Percentiles rank a stretch among this genome's conserved stretches.
phyloP scores from a whole-genome alignment of 2,113 vertebrate genomes.

The Grantiella picta region DNA sequence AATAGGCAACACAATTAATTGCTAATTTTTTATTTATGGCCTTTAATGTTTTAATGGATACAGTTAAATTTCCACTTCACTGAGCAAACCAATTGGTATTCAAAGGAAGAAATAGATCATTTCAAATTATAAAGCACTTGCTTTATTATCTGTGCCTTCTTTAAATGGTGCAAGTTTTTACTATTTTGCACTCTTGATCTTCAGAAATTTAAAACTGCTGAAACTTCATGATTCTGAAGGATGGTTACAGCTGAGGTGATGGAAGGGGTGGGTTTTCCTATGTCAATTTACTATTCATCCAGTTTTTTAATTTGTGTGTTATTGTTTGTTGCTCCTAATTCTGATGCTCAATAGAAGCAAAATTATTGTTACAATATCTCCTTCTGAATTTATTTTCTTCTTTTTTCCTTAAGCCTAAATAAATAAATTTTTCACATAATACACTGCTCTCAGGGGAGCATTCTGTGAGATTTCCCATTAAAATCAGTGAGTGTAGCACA shows the following conservation, averaged over 20 bases:
- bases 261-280: neutral
- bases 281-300: neutral
- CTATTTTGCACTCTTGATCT: neutral
- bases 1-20: slow-evolving; percentile 64
- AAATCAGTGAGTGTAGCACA: neutral
- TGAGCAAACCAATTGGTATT: slow-evolving; percentile 26
- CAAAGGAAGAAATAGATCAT: slow-evolving; percentile 64
- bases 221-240: neutral
- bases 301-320: neutral
- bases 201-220: neutral
- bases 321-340: neutral
- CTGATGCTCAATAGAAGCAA: neutral
- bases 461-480: neutral
- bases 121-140: slow-evolving; percentile 68
- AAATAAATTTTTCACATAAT: neutral
- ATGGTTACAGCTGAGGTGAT: neutral
- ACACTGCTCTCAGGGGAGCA: neutral
- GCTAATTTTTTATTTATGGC: slow-evolving; percentile 70
- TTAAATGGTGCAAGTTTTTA: neutral
- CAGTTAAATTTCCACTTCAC: slow-evolving; percentile 63
- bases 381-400: neutral
- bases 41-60: slow-evolving; percentile 66
- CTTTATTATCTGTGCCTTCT: slow-evolving; percentile 22
- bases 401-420: neutral
- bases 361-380: neutral